phyloP scores from a whole-genome alignment of 2,113 vertebrate species.

The Strigops habroptila region DNA sequence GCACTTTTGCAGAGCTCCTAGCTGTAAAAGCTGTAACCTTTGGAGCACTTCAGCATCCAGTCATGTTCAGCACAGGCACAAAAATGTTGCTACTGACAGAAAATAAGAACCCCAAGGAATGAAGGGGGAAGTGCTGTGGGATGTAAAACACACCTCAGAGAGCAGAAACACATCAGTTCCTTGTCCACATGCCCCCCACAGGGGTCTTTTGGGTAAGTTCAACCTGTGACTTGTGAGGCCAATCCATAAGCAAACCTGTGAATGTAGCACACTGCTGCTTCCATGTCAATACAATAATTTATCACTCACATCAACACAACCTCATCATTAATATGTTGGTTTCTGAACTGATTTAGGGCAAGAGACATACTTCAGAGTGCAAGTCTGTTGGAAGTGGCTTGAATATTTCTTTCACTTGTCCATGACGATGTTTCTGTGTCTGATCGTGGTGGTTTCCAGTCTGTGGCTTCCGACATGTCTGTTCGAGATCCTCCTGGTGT shows the following conservation, averaged over 20 bases:
- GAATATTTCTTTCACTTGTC: neutral
- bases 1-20: neutral
- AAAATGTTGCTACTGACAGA: neutral
- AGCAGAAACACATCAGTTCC: neutral
- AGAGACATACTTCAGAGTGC: neutral
- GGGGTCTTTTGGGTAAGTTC: neutral
- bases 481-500: neutral
- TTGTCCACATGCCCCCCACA: neutral
- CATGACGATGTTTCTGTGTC: neutral
- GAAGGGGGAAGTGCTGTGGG: neutral
- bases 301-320: neutral
- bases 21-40: neutral
- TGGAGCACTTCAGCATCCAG: neutral
- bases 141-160: neutral
- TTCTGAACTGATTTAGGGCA: neutral
- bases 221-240: neutral
- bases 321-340: fast-evolving
- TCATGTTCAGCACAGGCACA: neutral
- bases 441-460: neutral
- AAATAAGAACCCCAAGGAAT: neutral
- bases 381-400: neutral
- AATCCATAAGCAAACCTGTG: neutral
- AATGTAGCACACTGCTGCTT: neutral
- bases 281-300: neutral
- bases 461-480: neutral